phyloP scores from a whole-genome alignment of 2,888 invertebrate genomes.

The Eudemis profundana region DNA sequence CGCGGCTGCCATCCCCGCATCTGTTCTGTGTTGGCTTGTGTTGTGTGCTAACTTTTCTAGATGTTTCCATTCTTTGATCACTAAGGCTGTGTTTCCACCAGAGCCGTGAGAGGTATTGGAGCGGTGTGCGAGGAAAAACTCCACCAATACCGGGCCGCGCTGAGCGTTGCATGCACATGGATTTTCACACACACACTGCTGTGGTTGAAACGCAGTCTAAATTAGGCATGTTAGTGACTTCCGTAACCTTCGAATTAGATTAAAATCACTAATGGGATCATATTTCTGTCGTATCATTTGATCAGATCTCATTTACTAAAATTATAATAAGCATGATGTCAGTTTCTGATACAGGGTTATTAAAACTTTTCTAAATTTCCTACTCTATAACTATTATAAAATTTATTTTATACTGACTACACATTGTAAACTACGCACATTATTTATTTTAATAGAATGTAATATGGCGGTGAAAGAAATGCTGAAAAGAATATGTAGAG shows the following conservation, averaged over 20 bases:
- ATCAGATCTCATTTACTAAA: not conserved
- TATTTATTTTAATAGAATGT: not conserved
- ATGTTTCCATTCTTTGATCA: constrained; percentile 3
- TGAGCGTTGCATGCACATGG: too few species aligned
- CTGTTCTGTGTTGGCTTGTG: constrained; percentile 25
- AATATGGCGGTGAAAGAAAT: constrained; percentile 4
- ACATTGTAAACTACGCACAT: constrained; percentile 29
- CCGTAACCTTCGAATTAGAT: not conserved
- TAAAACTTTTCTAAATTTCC: not conserved
- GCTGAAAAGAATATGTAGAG: not conserved
- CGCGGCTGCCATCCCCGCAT: constrained; percentile 20
- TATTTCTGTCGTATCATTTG: not conserved
- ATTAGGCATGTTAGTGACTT: constrained; percentile 7
- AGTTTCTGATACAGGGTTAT: not conserved
- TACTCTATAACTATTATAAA: too few species aligned
- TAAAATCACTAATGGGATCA: not conserved
- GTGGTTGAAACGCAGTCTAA: too few species aligned
- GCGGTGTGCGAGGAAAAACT: too few species aligned
- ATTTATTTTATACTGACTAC: constrained; percentile 18
- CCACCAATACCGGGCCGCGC: too few species aligned
- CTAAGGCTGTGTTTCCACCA: not conserved
- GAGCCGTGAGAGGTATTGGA: too few species aligned
- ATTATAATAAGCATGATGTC: constrained; percentile 14
- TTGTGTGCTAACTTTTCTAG: constrained; percentile 37
- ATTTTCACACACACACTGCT: too few species aligned